Evolutionary conservation across 2,113 vertebrate species (phyloP), one percentile per base, ranked within the genome.

Genomic region (Uropsilus gracilis): DNA sequence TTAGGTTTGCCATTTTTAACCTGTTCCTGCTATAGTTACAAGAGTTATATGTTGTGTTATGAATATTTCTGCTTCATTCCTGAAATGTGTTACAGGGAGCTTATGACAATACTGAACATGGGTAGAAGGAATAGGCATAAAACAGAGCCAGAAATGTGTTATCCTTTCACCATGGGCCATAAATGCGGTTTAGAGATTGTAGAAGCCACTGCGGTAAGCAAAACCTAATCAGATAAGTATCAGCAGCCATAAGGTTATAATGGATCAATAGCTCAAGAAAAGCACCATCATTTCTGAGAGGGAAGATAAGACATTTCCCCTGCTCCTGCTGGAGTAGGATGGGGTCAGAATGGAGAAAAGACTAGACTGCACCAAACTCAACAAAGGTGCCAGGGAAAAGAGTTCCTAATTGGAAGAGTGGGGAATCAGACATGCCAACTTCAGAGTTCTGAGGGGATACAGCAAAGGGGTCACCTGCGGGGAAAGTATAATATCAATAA

Each of bases 241-340:
- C 11, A 50, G 78, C 46, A 81, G 75, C 32, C 53, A 86, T 86
- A 63, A 86, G 86, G 86, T 59, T 86, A 77, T 71, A 96, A 81
- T 3, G 2, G 34, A 76, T 13, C 64, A 82, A 87, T 59, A 71
- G 37, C 24, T 86, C 68, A 78, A 90, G 76, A 83, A 44, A 90
- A 93, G 46, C 46, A 76, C 46, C 71, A 73, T 17, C 26, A 32
- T 86, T 63, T 26, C 55, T 16, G 8, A n/a, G 6, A 87, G 39
- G 39, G 69, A 86, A 90, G 63, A 77, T 59, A 63, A 90, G 34
- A 50, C n/a, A 48, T 50, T 73, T 77, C 46, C 57, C n/a, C 34
- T 57, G 66, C 34, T 86, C 76, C 39, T 55, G 72, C 44, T 86
- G 34, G 26, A 64, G 50, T 24, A 61, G 24, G 32, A 32, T 32